Percentiles rank a stretch among this genome's conserved stretches.
phyloP scores from a whole-genome alignment of 2,113 vertebrate genomes.

The Sakesphorus luctuosus region DNA sequence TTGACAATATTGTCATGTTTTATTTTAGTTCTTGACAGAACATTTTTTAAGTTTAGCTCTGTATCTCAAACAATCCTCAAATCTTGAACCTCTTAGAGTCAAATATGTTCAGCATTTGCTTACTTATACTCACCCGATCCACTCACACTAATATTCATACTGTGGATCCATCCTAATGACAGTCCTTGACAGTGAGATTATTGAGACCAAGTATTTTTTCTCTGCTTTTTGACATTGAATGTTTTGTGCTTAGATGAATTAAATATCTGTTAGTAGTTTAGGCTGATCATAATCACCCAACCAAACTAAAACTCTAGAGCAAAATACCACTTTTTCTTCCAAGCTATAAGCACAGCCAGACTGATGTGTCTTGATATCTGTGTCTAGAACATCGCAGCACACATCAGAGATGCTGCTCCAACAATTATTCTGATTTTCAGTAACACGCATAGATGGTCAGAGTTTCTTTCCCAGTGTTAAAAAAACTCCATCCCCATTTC shows the following conservation, averaged over 20 bases:
- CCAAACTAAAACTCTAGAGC: not conserved
- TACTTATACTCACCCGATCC: not conserved
- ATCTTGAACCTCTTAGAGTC: not conserved
- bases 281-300: not conserved
- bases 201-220: not conserved
- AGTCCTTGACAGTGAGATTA: not conserved
- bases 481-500: not conserved
- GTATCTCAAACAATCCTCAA: not conserved
- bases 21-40: not conserved
- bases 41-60: not conserved
- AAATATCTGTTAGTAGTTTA: not conserved
- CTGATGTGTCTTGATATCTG: not conserved
- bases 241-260: not conserved
- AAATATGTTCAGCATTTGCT: not conserved
- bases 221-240: not conserved
- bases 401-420: not conserved
- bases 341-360: not conserved
- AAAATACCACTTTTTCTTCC: not conserved
- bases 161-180: not conserved
- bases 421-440: not conserved
- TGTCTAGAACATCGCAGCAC: not conserved
- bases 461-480: not conserved
- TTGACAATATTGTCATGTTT: not conserved
- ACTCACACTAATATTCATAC: not conserved
- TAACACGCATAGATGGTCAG: fast-evolving